Evolutionary conservation across 2,113 vertebrate genomes (phyloP), one percentile per base, ranked within the genome.

Genomic region (Rhagologus leucostigma): DNA sequence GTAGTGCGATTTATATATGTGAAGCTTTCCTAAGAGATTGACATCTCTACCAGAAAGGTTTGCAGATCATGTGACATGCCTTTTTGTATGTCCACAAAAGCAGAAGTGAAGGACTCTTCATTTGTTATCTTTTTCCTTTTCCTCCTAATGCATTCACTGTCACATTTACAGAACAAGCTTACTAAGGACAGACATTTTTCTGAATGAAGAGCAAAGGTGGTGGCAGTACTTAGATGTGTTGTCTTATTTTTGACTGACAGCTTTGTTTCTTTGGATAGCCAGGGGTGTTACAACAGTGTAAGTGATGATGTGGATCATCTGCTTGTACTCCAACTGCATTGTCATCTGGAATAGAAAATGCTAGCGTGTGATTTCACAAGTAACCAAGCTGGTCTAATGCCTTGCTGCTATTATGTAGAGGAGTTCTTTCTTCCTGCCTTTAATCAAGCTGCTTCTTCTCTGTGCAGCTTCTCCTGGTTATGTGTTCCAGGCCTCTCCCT

Each of bases 341-440:
- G 46, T 95, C 86, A 47, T 60, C 83, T 92, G 91, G 80, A 90
- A 84, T 11, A 84, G 60, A 84, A 80, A 39, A 65, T 53, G 60
- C 83, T 77, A 4, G 35, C 0, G 0, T 35, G 16, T 35, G 69
- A 74, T 95, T 93, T 95, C 91, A 89, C 80, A 78, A 90, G 89
- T 92, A 89, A 37, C 86, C 60, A 46, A 47, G 86, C 91, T 87
- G 83, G 90, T 92, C 92, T 90, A 52, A 89, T 64, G 4, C 89
- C 89, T 95, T 17, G 2, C 65, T 87, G 57, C 62, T 76, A 1
- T 82, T 73, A 70, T 1, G 2, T 17, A n/a, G 65, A 84, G 59
- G 62, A 84, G 55, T 33, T 60, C n/a, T 63, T 93, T 60, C 50
- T 71, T 84, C 67, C 30, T 89, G 20, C 55, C 47, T 84, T 65